A percentile compares a stretch with the other conserved stretches of the same genome.
These are phyloP conservation scores for Microctenopoma steveboyesi DNA, from an alignment of 2,797 vertebrate genomes.

Conservation along the genomic window DNA sequence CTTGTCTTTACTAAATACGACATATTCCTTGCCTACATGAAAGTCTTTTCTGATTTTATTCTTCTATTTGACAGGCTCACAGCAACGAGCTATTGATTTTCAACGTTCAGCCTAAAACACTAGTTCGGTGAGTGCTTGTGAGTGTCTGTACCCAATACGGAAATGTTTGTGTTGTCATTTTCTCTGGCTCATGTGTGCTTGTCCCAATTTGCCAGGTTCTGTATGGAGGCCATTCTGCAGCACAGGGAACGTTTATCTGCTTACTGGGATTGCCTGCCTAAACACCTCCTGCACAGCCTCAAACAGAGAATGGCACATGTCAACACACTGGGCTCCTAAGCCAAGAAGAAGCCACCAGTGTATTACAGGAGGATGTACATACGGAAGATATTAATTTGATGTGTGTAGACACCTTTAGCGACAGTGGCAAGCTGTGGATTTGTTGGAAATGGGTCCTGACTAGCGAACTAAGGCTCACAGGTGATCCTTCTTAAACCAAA, in stretches of 20 bases:
- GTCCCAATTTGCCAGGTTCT: constrained; percentile 81
- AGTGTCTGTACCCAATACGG: background rate
- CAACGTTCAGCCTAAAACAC: constrained; percentile 93
- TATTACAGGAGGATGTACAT: background rate
- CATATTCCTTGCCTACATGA: background rate
- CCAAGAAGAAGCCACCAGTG: background rate
- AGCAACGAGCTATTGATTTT: constrained; percentile 94
- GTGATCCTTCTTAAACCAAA: background rate
- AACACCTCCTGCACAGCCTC: constrained; percentile 91
- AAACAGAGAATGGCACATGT: constrained; percentile 87
- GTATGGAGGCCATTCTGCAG: constrained; percentile 89
- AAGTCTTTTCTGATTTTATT: background rate
- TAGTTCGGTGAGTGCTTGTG: constrained; percentile 87
- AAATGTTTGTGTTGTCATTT: background rate
- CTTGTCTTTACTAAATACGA: background rate
- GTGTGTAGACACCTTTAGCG: constrained; percentile 45
- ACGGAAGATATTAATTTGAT: constrained; percentile 20
- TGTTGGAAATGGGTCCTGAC: constrained; percentile 8
- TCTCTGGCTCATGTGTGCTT: background rate
- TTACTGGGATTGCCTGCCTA: constrained; percentile 93
- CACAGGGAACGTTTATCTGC: constrained; percentile 88
- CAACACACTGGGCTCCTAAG: constrained; percentile 91
- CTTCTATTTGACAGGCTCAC: constrained; percentile 85
- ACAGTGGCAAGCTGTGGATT: constrained; percentile 16
- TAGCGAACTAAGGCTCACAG: background rate